A percentile compares a stretch with the other conserved stretches of the same genome.
These are phyloP conservation scores for Mastacembelus armatus DNA, from an alignment of 2,797 vertebrate genomes.

Conservation along the genomic window DNA sequence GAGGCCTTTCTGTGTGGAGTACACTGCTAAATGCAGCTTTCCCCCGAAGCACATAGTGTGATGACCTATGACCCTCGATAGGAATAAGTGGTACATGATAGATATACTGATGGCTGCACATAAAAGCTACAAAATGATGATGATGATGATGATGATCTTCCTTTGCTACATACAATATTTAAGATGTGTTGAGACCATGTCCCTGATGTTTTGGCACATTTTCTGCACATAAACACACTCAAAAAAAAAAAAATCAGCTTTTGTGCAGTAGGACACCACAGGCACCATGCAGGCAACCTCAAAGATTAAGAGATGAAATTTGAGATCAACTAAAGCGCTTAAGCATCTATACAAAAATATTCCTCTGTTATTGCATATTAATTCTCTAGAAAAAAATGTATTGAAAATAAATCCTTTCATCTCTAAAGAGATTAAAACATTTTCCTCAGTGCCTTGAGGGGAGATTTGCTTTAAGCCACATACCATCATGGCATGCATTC, in stretches of 20 bases:
- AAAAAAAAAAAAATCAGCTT: conserved; percentile 13
- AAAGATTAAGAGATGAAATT: conserved; percentile 58
- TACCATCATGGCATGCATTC: conserved; percentile 6
- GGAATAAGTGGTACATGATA: too few relatives aligned
- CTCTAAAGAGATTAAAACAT: conserved; percentile 43
- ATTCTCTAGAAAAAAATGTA: conserved; percentile 55
- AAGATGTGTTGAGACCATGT: too few relatives aligned
- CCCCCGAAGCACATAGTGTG: too few relatives aligned
- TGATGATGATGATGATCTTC: too few relatives aligned
- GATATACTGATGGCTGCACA: too few relatives aligned
- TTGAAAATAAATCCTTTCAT: conserved; percentile 60
- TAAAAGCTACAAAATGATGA: too few relatives aligned
- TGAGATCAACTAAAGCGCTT: conserved; percentile 51
- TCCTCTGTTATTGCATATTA: conserved; percentile 55
- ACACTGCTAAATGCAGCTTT: too few relatives aligned
- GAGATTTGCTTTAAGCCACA: conserved; percentile 36
- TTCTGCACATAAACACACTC: background rate
- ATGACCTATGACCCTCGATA: too few relatives aligned
- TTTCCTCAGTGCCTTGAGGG: conserved; percentile 15
- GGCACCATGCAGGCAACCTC: background rate
- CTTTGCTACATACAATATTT: too few relatives aligned
- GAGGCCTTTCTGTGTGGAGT: too few relatives aligned
- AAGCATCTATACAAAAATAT: conserved; percentile 54
- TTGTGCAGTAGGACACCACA: background rate
- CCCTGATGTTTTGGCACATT: too few relatives aligned